Percentiles rank a stretch among this genome's conserved stretches.
These are phyloP conservation scores for Resseliella maxima DNA, from an alignment of 2,888 invertebrate genomes.

Conservation along the genomic window DNA sequence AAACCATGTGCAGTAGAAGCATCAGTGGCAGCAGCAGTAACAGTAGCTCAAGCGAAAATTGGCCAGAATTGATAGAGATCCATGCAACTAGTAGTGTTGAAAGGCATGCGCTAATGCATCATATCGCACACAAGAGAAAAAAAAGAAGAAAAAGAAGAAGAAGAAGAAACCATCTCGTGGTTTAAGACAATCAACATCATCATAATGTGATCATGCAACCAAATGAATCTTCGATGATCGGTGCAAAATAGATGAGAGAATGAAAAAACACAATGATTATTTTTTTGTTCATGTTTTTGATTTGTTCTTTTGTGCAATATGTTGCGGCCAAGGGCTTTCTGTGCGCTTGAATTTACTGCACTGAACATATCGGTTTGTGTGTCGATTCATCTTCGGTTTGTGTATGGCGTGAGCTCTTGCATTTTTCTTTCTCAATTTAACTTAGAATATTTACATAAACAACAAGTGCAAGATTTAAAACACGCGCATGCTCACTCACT, in stretches of 20 bases:
- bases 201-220: constrained; percentile 32
- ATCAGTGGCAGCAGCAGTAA: neutral
- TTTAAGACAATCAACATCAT: constrained; percentile 29
- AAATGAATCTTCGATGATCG: neutral
- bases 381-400: neutral
- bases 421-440: neutral
- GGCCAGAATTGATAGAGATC: neutral
- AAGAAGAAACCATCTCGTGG: neutral
- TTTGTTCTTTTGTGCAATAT: neutral
- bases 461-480: constrained; percentile 9
- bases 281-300: neutral
- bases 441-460: constrained; percentile 51
- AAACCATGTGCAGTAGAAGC: too few relatives aligned
- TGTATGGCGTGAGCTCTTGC: neutral
- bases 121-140: neutral
- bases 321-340: too few relatives aligned
- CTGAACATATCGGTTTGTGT: constrained; percentile 37
- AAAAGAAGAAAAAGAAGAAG: too few relatives aligned
- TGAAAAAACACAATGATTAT: too few relatives aligned
- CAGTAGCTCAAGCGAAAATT: neutral
- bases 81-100: neutral
- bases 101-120: constrained; percentile 35
- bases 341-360: neutral
- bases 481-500: neutral
- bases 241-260: neutral